These are phyloP conservation scores for Poecilia gillii DNA, from an alignment of 2,797 vertebrate species.

Conservation along the genomic window DNA sequence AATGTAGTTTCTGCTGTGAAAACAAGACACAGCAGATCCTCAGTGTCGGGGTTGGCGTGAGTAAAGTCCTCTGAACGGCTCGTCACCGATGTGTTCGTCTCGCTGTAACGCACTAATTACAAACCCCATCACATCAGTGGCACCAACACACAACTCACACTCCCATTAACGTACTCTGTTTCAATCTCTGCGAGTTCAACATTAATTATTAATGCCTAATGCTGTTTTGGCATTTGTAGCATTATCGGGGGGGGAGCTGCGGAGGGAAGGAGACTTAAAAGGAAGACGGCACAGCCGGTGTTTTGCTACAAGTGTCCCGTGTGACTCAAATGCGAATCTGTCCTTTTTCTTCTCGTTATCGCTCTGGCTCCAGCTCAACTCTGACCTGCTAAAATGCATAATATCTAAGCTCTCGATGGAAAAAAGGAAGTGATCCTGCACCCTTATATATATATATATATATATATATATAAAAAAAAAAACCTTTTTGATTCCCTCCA, in stretches of 20 bases:
- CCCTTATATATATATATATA: background rate
- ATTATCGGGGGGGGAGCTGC: slow-evolving; percentile 53
- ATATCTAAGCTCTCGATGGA: background rate
- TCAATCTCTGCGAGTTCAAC: slow-evolving; percentile 35
- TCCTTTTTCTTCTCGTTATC: slow-evolving; percentile 6
- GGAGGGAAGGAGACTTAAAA: slow-evolving; percentile 57
- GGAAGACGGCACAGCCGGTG: slow-evolving; percentile 19
- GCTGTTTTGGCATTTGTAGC: slow-evolving; percentile 63
- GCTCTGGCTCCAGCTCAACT: slow-evolving; percentile 25
- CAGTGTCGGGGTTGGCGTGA: background rate
- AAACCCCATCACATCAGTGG: slow-evolving; percentile 16
- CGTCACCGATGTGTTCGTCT: slow-evolving; percentile 6
- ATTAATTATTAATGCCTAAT: slow-evolving; percentile 70
- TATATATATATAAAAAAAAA: too few species aligned
- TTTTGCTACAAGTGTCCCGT: slow-evolving; percentile 32
- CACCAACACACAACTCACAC: slow-evolving; percentile 18
- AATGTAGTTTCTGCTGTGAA: background rate
- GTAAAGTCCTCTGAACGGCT: slow-evolving; percentile 23
- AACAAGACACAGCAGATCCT: background rate
- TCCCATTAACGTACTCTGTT: slow-evolving; percentile 28
- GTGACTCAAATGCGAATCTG: slow-evolving; percentile 15
- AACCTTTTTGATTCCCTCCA: slow-evolving; percentile 21
- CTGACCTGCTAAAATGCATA: slow-evolving; percentile 5
- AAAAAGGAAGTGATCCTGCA: background rate
- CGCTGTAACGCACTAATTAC: slow-evolving; percentile 17